These are phyloP conservation scores for Emmelina monodactyla DNA, from an alignment of 2,888 invertebrate genomes.

Conservation along the genomic window DNA sequence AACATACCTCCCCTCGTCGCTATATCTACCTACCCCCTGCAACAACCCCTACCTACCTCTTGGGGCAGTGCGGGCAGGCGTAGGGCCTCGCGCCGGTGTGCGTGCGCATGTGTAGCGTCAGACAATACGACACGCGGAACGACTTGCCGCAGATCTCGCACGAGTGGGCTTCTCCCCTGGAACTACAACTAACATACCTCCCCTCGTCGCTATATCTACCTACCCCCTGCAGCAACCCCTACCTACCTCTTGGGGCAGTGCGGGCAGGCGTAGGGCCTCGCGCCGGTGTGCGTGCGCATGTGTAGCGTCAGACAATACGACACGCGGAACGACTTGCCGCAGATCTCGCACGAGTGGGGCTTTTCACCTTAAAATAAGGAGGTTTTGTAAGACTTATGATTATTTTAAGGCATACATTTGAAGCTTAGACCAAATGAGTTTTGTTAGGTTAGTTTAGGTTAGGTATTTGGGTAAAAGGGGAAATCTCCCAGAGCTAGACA, in stretches of 20 bases:
- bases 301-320: conserved; percentile 82
- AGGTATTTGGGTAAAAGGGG: too few species aligned
- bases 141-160: conserved; percentile 84
- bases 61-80: conserved; percentile 64
- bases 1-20: too few species aligned
- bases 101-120: conserved; percentile 81
- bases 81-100: conserved; percentile 82
- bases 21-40: too few species aligned
- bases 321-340: conserved; percentile 82
- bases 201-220: too few species aligned
- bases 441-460: too few species aligned
- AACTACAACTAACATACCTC: too few species aligned
- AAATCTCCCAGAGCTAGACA: too few species aligned
- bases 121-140: conserved; percentile 80
- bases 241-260: conserved; percentile 32
- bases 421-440: too few species aligned
- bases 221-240: too few species aligned
- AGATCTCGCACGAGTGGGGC: conserved; percentile 80
- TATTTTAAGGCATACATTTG: too few species aligned
- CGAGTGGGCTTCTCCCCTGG: conserved; percentile 79
- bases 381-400: too few species aligned
- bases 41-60: conserved; percentile 31
- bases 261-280: conserved; percentile 78
- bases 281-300: conserved; percentile 81
- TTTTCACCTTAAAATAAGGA: too few species aligned